These are phyloP conservation scores for Bos taurus DNA, from an alignment of 2,113 vertebrate genomes.

Conservation along the genomic window ARS-UCD2.0 NC_037357.1:24036501-24037000, in stretches of 20 bases:
- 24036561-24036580: background rate
- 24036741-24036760: background rate
- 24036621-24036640: background rate
- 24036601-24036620: background rate
- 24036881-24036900: too few relatives aligned
- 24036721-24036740: background rate
- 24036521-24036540: background rate
- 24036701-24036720: constrained; percentile 41
- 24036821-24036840: too few relatives aligned
- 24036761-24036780: background rate
- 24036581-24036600: background rate
- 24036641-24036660: background rate
- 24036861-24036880: too few relatives aligned
- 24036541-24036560: background rate
- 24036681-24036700: background rate
- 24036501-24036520: background rate
- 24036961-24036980: background rate
- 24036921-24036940: background rate
- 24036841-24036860: too few relatives aligned
- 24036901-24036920: background rate
- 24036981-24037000: background rate
- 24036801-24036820: too few relatives aligned
- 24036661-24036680: background rate
- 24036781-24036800: background rate
- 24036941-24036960: background rate